Evolutionary conservation across 2,888 invertebrate species (phyloP).

Genomic region (Callyntrura sp.): DNA sequence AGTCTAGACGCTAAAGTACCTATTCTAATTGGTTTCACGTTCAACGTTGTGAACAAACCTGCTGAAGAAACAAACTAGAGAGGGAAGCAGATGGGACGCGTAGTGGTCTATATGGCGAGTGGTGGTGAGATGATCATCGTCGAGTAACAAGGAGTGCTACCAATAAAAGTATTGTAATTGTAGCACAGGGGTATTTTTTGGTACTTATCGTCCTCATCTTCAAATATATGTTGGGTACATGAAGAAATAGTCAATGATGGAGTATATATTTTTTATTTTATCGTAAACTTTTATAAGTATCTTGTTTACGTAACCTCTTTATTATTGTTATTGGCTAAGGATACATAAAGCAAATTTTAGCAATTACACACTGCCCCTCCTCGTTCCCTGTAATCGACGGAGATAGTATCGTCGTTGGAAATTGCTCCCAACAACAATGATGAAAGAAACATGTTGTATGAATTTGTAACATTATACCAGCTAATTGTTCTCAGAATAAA

Average conservation of each 20-base stretch:
- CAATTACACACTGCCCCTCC: conserved; percentile 63
- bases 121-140: too few relatives aligned
- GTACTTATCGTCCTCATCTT: background rate
- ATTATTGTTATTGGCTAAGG: conserved; percentile 69
- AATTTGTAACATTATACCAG: conserved; percentile 71
- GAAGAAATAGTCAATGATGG: conserved; percentile 2
- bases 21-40: conserved; percentile 73
- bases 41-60: conserved; percentile 9
- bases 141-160: background rate
- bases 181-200: background rate
- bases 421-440: conserved; percentile 19
- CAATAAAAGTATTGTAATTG: background rate
- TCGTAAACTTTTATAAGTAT: background rate
- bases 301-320: conserved; percentile 23
- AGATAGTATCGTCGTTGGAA: conserved; percentile 40
- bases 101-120: conserved; percentile 7
- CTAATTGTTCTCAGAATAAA: conserved; percentile 22
- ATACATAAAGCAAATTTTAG: conserved; percentile 68
- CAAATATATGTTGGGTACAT: background rate
- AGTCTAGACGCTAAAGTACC: conserved; percentile 68
- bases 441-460: conserved; percentile 58
- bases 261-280: background rate
- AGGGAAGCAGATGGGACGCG: conserved; percentile 67
- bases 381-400: conserved; percentile 24
- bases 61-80: background rate